Conservation (phyloP, 2,797 vertebrate species). For the Tarsius wallacei region DNA sequence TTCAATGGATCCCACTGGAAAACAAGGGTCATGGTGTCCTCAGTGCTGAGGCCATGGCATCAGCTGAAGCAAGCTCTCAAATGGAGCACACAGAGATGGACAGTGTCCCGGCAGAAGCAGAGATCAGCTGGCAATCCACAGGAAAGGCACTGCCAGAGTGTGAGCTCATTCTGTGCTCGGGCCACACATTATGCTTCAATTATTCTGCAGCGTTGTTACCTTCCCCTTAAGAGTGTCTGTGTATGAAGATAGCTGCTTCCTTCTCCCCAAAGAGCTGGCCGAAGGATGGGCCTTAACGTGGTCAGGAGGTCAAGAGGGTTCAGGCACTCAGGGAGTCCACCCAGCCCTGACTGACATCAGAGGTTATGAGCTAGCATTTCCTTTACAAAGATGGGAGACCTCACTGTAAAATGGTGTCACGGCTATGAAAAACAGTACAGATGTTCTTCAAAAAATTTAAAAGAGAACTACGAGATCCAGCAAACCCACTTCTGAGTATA, state of each 20-base stretch:
- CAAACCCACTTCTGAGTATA: not conserved
- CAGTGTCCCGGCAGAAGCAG: not conserved
- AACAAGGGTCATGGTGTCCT: not conserved
- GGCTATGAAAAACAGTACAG: not conserved
- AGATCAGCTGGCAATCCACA: not conserved
- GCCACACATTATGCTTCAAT: not conserved
- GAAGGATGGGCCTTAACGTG: not conserved
- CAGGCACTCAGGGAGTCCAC: not conserved
- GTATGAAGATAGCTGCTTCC: not conserved
- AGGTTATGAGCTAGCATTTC: not conserved
- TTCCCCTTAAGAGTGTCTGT: not conserved
- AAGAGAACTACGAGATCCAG: not conserved
- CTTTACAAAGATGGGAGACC: not conserved
- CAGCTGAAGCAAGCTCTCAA: not conserved
- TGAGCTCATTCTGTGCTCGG: not conserved
- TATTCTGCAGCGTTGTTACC: not conserved
- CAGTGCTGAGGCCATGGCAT: not conserved
- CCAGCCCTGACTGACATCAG: not conserved
- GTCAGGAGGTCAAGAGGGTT: not conserved
- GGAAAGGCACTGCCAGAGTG: not conserved
- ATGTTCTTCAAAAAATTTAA: not conserved
- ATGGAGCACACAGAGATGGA: not conserved
- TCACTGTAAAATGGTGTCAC: not conserved
- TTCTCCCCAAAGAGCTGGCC: not conserved
- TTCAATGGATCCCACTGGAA: not conserved